Evolutionary conservation across 2,888 invertebrate species (phyloP), one percentile per base, ranked within the genome.

Genomic region (Melikaiella ostensackeni): DNA sequence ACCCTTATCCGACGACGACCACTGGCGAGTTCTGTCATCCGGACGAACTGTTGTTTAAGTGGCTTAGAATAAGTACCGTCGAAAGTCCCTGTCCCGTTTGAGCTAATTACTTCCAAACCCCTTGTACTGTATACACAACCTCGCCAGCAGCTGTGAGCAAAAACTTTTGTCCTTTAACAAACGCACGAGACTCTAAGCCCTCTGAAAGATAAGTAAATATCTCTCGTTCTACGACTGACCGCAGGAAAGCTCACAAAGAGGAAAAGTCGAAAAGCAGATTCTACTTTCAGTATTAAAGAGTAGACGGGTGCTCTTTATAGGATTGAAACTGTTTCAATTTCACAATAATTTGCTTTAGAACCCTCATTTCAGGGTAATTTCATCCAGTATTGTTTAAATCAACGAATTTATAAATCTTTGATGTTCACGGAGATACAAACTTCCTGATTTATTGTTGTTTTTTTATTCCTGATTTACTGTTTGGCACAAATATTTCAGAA

Each of bases 11-110:
- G 80, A 77, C 79, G 42, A 80, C 78, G 77, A 70, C 75, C 79
- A 75, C 77, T 73, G 80, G 79, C 74, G 75, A 77, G 70, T 78
- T 33, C 75, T 66, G 63, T 76, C 73, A 66, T 81, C 73, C 79
- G 62, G 77, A 82, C 81, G 78, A 79, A 83, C 81, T 83, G 84
- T 82, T 82, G 84, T 83, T 84, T 82, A 84, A 84, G 83, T 87
- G 83, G 86, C 85, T 87, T 86, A 87, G 79, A 83, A 83, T 85
- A 87, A 86, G 86, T 83, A 85, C 83, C 66, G 61, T 35, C 76
- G 79, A 79, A 78, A 79, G 80, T 77, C 77, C 74, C 33, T 46
- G 24, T 62, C 66, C 79, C 75, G 59, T 70, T 70, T 77, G 79
- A 81, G 79, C 80, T 85, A 85, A 85, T 83, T 82, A 84, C 82